Evolutionary conservation across 2,888 invertebrate species (phyloP).

Genomic region (Epinotia bilunana): DNA sequence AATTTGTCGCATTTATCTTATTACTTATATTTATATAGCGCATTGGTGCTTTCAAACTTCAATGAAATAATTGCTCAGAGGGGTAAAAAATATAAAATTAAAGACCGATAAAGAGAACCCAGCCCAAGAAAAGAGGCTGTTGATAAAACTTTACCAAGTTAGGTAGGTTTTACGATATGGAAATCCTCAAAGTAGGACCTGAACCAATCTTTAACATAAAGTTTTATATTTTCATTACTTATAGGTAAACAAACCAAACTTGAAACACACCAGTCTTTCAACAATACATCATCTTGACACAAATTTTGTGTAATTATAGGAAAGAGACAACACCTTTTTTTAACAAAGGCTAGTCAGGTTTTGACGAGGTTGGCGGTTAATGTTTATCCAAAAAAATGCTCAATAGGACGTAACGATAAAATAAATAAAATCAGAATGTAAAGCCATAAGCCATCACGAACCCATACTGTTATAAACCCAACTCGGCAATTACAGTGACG

Average conservation of each 20-base stretch:
- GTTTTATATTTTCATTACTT: background rate
- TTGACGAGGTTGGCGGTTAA: background rate
- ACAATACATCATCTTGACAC: background rate
- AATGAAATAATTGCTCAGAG: background rate
- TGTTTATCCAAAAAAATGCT: background rate
- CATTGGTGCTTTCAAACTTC: background rate
- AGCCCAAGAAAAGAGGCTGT: background rate
- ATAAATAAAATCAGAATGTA: constrained; percentile 8
- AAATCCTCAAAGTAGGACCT: background rate
- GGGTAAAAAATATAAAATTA: background rate
- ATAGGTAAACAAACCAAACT: no score
- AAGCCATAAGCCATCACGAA: constrained; percentile 41
- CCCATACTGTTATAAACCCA: constrained; percentile 46
- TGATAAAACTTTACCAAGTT: background rate
- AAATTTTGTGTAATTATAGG: background rate
- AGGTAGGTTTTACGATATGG: background rate
- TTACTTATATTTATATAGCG: background rate
- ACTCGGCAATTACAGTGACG: constrained; percentile 58
- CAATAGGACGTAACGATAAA: background rate
- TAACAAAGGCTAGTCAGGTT: background rate
- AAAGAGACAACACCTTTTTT: background rate
- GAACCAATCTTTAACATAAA: background rate
- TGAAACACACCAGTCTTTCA: background rate
- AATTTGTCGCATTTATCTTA: constrained; percentile 25
- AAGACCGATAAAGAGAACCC: no score